Conservation (phyloP, 2,113 vertebrate genomes). For the Poecile atricapillus region DNA sequence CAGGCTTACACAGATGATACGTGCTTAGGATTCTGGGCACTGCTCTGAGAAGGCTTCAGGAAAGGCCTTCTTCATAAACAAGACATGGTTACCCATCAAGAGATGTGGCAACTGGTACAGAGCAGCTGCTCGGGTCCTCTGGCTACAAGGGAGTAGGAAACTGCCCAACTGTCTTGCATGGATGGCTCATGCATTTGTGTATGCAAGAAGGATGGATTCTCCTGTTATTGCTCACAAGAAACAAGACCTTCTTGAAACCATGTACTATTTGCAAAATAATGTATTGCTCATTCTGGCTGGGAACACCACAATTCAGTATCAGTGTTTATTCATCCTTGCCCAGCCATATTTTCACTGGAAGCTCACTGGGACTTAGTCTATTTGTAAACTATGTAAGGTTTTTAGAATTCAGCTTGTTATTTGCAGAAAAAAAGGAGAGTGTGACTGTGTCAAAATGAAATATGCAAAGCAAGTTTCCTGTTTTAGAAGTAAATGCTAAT, state of each 20-base stretch:
- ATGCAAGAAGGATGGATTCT: not conserved
- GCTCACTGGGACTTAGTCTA: not conserved
- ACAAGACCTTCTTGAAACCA: not conserved
- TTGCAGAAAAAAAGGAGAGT: not conserved
- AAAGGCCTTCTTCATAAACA: not conserved
- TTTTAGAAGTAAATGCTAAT: conserved; percentile 23
- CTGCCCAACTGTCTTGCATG: not conserved
- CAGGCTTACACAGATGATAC: not conserved
- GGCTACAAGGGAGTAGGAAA: not conserved
- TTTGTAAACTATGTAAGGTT: not conserved
- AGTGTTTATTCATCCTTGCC: not conserved
- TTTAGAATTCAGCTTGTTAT: not conserved
- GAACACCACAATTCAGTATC: not conserved
- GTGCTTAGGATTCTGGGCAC: not conserved
- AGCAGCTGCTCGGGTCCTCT: not conserved
- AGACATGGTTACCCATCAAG: not conserved
- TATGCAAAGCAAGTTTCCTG: conserved; percentile 6
- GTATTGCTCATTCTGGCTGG: not conserved
- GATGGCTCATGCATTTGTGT: not conserved
- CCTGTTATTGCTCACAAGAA: not conserved
- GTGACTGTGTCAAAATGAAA: conserved; percentile 22
- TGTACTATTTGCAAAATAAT: not conserved
- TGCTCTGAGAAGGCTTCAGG: not conserved
- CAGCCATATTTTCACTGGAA: not conserved
- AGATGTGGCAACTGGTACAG: not conserved